Evolutionary conservation across 2,888 invertebrate species (phyloP).

Genomic region (Andrena flavipes): DNA sequence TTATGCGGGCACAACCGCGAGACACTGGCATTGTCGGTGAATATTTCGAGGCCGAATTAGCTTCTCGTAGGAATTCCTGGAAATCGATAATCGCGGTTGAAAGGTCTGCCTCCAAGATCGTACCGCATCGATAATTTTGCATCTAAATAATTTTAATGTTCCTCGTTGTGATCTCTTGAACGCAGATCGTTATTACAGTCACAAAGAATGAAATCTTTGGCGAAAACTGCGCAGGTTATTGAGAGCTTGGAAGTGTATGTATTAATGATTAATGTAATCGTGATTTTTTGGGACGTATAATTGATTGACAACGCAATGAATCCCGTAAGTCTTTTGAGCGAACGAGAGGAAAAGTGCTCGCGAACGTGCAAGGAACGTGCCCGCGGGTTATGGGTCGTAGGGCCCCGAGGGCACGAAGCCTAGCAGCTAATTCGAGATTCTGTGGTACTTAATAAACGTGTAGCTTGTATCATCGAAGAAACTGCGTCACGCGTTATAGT

Average conservation of each 20-base stretch:
- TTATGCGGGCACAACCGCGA: constrained; percentile 52
- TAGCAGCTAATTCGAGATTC: constrained; percentile 73
- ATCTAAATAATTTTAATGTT: too few species aligned
- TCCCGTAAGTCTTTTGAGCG: constrained; percentile 16
- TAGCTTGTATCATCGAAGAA: not conserved
- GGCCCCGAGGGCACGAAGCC: constrained; percentile 60
- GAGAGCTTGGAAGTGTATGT: too few species aligned
- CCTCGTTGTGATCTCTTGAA: too few species aligned
- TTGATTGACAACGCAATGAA: constrained; percentile 27
- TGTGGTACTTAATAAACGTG: constrained; percentile 36
- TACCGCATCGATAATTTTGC: too few species aligned
- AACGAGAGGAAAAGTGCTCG: constrained; percentile 30
- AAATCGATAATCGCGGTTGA: not conserved
- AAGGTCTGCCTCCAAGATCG: too few species aligned
- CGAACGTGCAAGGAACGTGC: constrained; percentile 27
- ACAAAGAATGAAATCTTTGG: too few species aligned
- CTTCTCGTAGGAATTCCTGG: constrained; percentile 8
- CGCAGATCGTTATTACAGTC: too few species aligned
- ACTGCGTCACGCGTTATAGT: not conserved
- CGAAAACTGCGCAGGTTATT: too few species aligned
- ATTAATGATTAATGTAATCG: not conserved
- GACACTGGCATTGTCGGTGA: constrained; percentile 17
- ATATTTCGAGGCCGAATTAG: constrained; percentile 20
- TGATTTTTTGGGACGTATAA: constrained; percentile 10
- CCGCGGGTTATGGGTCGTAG: constrained; percentile 69